Evolutionary conservation across 2,888 invertebrate species (phyloP), one percentile per base, ranked within the genome.

Genomic region (Sminthurinus aureus): DNA sequence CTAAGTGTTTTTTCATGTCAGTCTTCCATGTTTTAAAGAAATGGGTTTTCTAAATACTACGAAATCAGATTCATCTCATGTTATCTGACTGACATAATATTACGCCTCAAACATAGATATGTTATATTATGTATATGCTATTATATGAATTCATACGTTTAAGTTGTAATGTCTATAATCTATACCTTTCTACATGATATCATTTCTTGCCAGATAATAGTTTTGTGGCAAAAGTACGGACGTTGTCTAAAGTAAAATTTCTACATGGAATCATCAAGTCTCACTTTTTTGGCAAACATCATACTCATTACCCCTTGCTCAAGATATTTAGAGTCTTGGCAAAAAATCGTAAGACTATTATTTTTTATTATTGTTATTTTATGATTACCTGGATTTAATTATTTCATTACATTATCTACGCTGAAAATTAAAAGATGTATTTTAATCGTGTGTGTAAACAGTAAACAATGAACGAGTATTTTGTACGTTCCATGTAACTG

Each of bases 201-300:
- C 38, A 75, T 76, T 85, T 84, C 77, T 84, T 89, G 89, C 15
- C 89, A 91, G 92, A 92, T 89, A 87, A 90, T 11, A 94, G 94
- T 90, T 94, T 94, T 90, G 92, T 93, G 22, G 90, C 92, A 85
- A 94, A 94, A 91, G 92, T 93, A 24, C 92, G 94, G 89, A 91
- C 93, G 89, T 90, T 93, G 67, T 93, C 93, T 73, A 92, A 92
- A 86, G 91, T 93, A 0, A 92, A 93, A 89, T 91, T 93, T 87
- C 92, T 93, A 90, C 93, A 93, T 89, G 90, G 91, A n/a, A 91
- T 93, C 85, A 89, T 93, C 71, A 93, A 92, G 89, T 92, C 92
- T 58, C 92, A 93, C 89, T 93, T 87, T 81, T 88, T 84, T 83
- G 82, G 83, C 73, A 86, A 85, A 75, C 81, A 84, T 50, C 83